Evolutionary conservation across 2,797 vertebrate species (phyloP).

Genomic region (Myotis findleyi): DNA sequence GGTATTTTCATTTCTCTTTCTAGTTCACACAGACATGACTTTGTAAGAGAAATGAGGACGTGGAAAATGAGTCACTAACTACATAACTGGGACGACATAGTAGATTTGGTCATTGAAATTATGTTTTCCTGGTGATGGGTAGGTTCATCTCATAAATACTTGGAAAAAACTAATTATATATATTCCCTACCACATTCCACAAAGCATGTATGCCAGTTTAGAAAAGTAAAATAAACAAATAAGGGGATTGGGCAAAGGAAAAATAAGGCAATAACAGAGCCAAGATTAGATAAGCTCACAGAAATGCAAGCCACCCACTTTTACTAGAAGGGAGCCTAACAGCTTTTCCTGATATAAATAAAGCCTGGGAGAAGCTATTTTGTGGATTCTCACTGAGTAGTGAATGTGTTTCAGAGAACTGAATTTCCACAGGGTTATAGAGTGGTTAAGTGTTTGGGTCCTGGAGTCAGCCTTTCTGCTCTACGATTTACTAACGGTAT

Average conservation of each 20-base stretch:
- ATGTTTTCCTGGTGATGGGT: slow-evolving; percentile 67
- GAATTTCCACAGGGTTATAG: neutral
- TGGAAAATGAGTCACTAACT: slow-evolving; percentile 79
- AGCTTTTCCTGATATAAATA: slow-evolving; percentile 36
- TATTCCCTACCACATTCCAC: slow-evolving; percentile 52
- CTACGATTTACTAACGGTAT: neutral
- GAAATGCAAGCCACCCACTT: slow-evolving; percentile 35
- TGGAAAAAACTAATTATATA: slow-evolving; percentile 53
- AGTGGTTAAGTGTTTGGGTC: neutral
- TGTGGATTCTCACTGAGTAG: neutral
- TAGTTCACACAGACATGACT: slow-evolving; percentile 78
- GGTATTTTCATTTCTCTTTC: slow-evolving; percentile 80
- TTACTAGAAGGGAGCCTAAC: neutral
- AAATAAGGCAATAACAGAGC: neutral
- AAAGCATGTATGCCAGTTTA: slow-evolving; percentile 43
- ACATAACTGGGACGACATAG: slow-evolving; percentile 66
- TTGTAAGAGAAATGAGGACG: slow-evolving; percentile 77
- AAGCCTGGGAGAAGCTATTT: slow-evolving; percentile 13
- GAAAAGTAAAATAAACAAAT: slow-evolving; percentile 49
- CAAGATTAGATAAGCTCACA: slow-evolving; percentile 51
- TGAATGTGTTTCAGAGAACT: slow-evolving; percentile 7
- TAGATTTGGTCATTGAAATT: slow-evolving; percentile 55
- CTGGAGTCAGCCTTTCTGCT: slow-evolving; percentile 4
- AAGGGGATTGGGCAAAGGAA: neutral
- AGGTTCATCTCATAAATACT: slow-evolving; percentile 49